These are phyloP conservation scores for Aradophagus sp. DNA, from an alignment of 1,140 invertebrate genomes.

Conservation along the genomic window DNA sequence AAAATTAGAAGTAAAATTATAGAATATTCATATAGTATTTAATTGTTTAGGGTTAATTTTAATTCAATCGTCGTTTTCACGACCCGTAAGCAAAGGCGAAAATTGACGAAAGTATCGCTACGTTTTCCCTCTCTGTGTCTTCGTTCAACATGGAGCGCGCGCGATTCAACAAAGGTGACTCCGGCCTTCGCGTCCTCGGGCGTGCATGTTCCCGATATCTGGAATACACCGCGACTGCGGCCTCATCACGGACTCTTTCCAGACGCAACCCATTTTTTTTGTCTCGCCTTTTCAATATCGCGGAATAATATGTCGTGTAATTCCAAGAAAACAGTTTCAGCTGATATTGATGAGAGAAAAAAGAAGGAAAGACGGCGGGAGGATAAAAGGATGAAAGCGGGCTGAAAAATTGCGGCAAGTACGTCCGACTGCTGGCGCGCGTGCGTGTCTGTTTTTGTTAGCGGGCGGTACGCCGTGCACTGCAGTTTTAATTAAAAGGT, in stretches of 20 bases:
- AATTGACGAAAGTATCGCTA: too few species aligned
- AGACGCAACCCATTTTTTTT: conserved; percentile 35
- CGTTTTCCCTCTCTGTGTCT: too few species aligned
- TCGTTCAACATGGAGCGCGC: too few species aligned
- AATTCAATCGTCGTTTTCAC: too few species aligned
- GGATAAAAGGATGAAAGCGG: too few species aligned
- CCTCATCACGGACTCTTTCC: conserved; percentile 19
- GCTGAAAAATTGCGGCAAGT: background rate
- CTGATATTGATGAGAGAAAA: too few species aligned
- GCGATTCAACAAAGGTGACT: too few species aligned
- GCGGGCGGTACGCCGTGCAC: conserved; percentile 5
- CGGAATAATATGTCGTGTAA: conserved; percentile 19
- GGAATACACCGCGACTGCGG: conserved; percentile 27
- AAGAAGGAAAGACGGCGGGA: too few species aligned
- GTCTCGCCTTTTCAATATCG: conserved; percentile 22
- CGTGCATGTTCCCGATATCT: conserved; percentile 43
- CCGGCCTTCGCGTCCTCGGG: conserved; percentile 41
- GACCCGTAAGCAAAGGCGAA: conserved; percentile 34
- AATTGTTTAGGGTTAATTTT: too few species aligned
- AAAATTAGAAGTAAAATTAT: too few species aligned
- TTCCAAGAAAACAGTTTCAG: conserved; percentile 22
- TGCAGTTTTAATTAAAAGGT: conserved; percentile 36
- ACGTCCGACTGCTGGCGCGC: background rate
- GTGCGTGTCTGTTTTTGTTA: conserved; percentile 3
- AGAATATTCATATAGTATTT: too few species aligned